Conservation (phyloP, 2,113 vertebrate species). For the Laticauda laticaudata region DNA sequence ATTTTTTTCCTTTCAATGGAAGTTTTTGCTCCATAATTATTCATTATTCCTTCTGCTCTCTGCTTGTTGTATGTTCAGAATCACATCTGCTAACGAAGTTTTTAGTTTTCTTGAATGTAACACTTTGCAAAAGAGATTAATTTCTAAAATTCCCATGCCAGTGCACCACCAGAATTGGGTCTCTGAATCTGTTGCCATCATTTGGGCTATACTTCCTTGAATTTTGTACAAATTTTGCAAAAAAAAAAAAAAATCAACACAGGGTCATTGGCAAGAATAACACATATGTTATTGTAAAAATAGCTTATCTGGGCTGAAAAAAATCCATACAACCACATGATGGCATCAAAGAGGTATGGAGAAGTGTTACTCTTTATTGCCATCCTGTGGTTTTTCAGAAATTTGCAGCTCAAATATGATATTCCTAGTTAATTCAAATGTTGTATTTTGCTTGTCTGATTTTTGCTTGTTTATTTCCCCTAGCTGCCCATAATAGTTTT, state of each 20-base stretch:
- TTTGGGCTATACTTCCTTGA: slow-evolving; percentile 49
- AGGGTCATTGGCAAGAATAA: slow-evolving; percentile 45
- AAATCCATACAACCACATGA: background rate
- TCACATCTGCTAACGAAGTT: background rate
- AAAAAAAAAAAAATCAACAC: slow-evolving; percentile 27
- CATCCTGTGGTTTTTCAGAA: background rate
- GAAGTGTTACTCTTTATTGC: background rate
- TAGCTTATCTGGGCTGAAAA: background rate
- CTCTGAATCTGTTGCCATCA: slow-evolving; percentile 58
- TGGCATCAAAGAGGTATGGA: background rate
- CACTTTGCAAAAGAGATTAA: slow-evolving; percentile 56
- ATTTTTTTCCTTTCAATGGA: background rate
- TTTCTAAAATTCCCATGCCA: slow-evolving; percentile 49
- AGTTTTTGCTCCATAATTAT: background rate
- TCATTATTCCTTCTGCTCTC: background rate
- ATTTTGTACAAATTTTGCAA: slow-evolving; percentile 46
- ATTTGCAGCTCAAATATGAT: background rate
- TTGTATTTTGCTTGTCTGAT: slow-evolving; percentile 56
- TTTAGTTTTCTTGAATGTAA: slow-evolving; percentile 39
- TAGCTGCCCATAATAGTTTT: slow-evolving; percentile 61
- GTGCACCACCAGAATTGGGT: slow-evolving; percentile 55
- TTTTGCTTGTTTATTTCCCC: slow-evolving; percentile 30
- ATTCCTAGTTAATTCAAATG: slow-evolving; percentile 69
- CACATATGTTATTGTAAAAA: background rate
- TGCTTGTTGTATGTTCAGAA: background rate